These are phyloP conservation scores for Meleagris gallopavo DNA, from an alignment of 2,113 vertebrate genomes.

Conservation along the genomic window DNA sequence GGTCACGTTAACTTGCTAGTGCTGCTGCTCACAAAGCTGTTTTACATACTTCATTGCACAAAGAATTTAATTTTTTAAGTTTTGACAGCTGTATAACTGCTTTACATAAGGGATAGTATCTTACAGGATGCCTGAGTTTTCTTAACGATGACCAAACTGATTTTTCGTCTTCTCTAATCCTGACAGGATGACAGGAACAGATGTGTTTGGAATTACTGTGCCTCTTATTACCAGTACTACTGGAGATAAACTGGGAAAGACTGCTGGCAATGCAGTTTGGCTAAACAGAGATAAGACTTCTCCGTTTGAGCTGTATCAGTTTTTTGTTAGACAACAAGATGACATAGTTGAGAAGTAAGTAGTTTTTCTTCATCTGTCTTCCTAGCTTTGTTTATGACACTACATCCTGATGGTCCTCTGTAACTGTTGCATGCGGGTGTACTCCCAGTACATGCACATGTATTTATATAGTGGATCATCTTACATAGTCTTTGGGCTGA, in stretches of 20 bases:
- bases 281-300: constrained; percentile 91
- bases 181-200: constrained; percentile 86
- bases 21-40: background rate
- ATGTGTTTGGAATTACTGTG: constrained; percentile 92
- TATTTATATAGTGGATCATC: background rate
- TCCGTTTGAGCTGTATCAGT: constrained; percentile 95
- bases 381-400: background rate
- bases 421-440: background rate
- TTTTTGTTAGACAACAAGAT: constrained; percentile 91
- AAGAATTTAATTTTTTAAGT: background rate
- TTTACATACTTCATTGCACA: background rate
- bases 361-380: background rate
- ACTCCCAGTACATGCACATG: background rate
- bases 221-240: constrained; percentile 91
- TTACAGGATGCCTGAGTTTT: background rate
- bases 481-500: background rate
- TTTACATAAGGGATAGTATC: background rate
- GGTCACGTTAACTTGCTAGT: background rate
- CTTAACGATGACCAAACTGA: background rate
- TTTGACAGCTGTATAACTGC: background rate
- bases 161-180: background rate
- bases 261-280: constrained; percentile 96
- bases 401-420: background rate
- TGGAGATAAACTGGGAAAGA: constrained; percentile 96
- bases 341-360: constrained; percentile 83